These are phyloP conservation scores for Phoebastria nigripes DNA, from an alignment of 2,797 vertebrate genomes.

Conservation along the genomic window DNA sequence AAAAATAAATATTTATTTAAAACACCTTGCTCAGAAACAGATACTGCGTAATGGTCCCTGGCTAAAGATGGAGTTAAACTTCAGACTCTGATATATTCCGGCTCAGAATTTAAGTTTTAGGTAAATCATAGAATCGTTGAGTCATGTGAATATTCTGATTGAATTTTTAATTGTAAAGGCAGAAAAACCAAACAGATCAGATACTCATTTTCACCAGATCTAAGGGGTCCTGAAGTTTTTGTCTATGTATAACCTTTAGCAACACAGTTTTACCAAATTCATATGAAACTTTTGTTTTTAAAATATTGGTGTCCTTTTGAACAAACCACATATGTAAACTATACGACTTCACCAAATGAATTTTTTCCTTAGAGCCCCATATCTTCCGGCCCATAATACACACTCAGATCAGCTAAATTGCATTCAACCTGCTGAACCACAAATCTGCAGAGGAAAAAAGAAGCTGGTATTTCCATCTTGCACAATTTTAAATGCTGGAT, in stretches of 20 bases:
- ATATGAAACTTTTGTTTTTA: background rate
- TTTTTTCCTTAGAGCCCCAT: background rate
- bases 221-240: background rate
- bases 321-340: background rate
- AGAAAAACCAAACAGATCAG: background rate
- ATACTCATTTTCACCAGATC: background rate
- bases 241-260: background rate
- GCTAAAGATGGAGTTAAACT: background rate
- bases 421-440: background rate
- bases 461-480: background rate
- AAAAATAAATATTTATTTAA: background rate
- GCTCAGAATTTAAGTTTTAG: background rate
- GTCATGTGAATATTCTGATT: background rate
- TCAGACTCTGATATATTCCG: background rate
- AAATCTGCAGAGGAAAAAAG: background rate
- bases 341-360: background rate
- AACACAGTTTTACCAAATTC: background rate
- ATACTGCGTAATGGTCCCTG: background rate
- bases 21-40: background rate
- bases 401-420: background rate
- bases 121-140: background rate
- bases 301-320: background rate
- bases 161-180: background rate
- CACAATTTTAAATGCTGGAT: background rate
- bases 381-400: fast-evolving